Conservation (phyloP, 2,797 vertebrate genomes). For the Melanotaenia nigrans region DNA sequence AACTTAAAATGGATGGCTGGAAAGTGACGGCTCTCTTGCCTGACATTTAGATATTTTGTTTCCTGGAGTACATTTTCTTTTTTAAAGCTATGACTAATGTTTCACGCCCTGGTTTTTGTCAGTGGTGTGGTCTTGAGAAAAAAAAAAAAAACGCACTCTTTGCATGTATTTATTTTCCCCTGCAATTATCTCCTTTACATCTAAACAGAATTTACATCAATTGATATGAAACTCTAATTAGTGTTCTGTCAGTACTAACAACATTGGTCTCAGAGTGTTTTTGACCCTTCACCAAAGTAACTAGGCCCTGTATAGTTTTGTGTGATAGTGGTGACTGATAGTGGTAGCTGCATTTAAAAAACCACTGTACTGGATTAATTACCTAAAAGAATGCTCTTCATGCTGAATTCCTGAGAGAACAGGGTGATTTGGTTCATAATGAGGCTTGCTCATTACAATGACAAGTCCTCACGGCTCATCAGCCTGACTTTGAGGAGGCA, state of each 20-base stretch:
- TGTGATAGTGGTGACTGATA: slow-evolving; percentile 32
- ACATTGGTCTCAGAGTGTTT: slow-evolving; percentile 25
- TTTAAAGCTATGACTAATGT: slow-evolving; percentile 15
- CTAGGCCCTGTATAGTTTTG: slow-evolving; percentile 31
- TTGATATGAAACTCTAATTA: background rate
- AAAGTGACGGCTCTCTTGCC: slow-evolving; percentile 45
- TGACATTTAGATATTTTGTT: slow-evolving; percentile 47
- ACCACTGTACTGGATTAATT: slow-evolving; percentile 72
- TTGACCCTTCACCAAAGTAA: slow-evolving; percentile 41
- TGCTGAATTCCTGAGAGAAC: slow-evolving; percentile 76
- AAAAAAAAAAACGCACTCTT: background rate
- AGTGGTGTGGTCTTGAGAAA: slow-evolving; percentile 3
- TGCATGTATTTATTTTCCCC: slow-evolving; percentile 4
- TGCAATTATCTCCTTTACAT: background rate
- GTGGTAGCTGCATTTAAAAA: slow-evolving; percentile 44
- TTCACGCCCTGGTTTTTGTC: slow-evolving; percentile 3
- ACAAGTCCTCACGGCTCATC: slow-evolving; percentile 83
- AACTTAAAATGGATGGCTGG: slow-evolving; percentile 46
- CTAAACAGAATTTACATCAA: slow-evolving; percentile 1
- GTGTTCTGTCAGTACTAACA: background rate
- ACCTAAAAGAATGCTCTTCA: slow-evolving; percentile 76
- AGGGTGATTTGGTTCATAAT: slow-evolving; percentile 82
- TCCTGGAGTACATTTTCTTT: slow-evolving; percentile 15
- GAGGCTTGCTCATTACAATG: slow-evolving; percentile 81
- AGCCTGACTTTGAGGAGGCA: slow-evolving; percentile 74